Conservation (phyloP, 2,888 invertebrate species). For the Dione juno region DNA sequence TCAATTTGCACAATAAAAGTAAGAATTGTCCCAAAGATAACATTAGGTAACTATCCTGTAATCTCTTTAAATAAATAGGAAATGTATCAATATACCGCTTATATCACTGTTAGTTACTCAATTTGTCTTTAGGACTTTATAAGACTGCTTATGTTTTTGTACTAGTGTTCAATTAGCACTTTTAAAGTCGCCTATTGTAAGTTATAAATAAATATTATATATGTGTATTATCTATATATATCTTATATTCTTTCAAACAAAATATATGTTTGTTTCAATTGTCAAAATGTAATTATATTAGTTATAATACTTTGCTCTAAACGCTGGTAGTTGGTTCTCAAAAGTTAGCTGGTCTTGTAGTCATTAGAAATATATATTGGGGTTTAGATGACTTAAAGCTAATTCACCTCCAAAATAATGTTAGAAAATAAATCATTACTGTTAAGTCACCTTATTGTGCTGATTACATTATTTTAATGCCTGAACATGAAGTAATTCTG, state of each 20-base stretch:
- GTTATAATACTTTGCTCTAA: background rate
- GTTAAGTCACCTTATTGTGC: background rate
- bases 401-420: background rate
- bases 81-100: background rate
- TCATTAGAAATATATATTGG: background rate
- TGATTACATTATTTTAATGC: no score
- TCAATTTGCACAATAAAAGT: constrained; percentile 39
- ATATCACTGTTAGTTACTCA: constrained; percentile 21
- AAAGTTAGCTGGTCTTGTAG: constrained; percentile 1
- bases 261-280: background rate
- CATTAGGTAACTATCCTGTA: constrained; percentile 35
- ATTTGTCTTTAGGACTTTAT: constrained; percentile 17
- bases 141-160: constrained; percentile 19
- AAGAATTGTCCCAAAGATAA: constrained; percentile 48
- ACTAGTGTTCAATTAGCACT: background rate
- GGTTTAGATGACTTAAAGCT: background rate
- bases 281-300: background rate
- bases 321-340: background rate
- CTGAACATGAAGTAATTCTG: background rate
- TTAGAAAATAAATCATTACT: background rate
- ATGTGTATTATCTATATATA: background rate
- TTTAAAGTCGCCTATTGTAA: constrained; percentile 2
- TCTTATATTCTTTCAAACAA: background rate
- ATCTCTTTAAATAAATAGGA: constrained; percentile 13
- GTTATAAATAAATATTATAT: background rate